These are phyloP conservation scores for Psilopsiagon aymara DNA, from an alignment of 2,113 vertebrate species.

Conservation along the genomic window DNA sequence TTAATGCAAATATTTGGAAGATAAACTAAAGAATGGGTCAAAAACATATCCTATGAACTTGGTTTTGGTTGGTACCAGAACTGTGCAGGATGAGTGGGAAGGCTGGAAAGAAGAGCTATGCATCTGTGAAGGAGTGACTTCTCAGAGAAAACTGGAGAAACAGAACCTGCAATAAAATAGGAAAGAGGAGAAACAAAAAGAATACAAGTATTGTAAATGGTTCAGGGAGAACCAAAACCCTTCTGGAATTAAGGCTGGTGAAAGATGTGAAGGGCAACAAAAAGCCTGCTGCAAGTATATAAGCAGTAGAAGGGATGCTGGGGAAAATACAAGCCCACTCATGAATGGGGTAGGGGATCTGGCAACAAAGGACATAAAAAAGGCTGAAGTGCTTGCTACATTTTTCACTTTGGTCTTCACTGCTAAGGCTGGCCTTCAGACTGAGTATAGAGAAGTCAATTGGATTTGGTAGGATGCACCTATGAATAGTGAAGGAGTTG, in stretches of 20 bases:
- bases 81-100: not conserved
- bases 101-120: not conserved
- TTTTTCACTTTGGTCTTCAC: not conserved
- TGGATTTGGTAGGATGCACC: not conserved
- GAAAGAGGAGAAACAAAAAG: not conserved
- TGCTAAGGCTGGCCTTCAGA: rapidly evolving
- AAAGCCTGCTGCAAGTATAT: not conserved
- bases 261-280: not conserved
- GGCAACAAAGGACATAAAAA: not conserved
- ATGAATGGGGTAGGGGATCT: not conserved
- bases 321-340: not conserved
- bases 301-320: not conserved
- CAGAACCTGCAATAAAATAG: not conserved
- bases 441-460: not conserved
- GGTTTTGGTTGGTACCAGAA: not conserved
- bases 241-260: not conserved
- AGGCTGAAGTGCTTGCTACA: not conserved
- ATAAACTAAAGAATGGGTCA: not conserved
- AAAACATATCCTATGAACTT: not conserved
- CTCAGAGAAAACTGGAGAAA: not conserved
- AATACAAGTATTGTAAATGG: not conserved
- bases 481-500: not conserved
- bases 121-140: not conserved
- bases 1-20: not conserved
- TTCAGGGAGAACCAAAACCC: not conserved